A percentile compares a stretch with the other conserved stretches of the same genome.
These are phyloP conservation scores for Plebejus melissa DNA, from an alignment of 2,888 invertebrate species.

Conservation along the genomic window DNA sequence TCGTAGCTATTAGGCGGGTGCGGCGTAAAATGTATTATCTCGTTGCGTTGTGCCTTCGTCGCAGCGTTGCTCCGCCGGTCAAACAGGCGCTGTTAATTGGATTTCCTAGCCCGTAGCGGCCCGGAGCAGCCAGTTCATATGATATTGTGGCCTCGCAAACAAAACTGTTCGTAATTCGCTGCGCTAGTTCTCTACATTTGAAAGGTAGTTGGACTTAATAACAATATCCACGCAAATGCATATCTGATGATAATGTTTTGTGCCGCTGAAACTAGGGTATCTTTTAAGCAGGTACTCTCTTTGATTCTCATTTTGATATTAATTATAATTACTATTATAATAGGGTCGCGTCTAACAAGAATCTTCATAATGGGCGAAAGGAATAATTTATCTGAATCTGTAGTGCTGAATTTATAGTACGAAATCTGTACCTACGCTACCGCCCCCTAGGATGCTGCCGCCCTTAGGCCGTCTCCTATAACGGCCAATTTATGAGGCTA, in stretches of 20 bases:
- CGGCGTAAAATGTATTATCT: conserved; percentile 28
- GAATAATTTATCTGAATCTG: too few relatives aligned
- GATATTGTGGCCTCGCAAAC: conserved; percentile 8
- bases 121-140: background rate
- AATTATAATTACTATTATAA: background rate
- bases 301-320: too few relatives aligned
- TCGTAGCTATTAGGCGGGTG: conserved; percentile 1
- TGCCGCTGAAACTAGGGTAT: too few relatives aligned
- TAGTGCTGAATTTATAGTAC: too few relatives aligned
- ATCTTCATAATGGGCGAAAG: too few relatives aligned
- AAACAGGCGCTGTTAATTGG: conserved; percentile 29
- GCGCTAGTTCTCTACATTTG: background rate
- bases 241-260: background rate
- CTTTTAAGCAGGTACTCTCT: too few relatives aligned
- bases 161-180: background rate
- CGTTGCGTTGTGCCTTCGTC: conserved; percentile 23
- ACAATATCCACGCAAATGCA: background rate
- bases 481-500: too few relatives aligned
- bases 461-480: too few relatives aligned
- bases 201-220: background rate
- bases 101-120: conserved; percentile 20
- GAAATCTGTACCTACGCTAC: too few relatives aligned
- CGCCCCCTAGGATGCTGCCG: too few relatives aligned
- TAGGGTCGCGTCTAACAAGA: background rate
- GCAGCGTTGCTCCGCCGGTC: conserved; percentile 28